These are phyloP conservation scores for Mungos mungo DNA, from an alignment of 2,113 vertebrate genomes.

Conservation along the genomic window DNA sequence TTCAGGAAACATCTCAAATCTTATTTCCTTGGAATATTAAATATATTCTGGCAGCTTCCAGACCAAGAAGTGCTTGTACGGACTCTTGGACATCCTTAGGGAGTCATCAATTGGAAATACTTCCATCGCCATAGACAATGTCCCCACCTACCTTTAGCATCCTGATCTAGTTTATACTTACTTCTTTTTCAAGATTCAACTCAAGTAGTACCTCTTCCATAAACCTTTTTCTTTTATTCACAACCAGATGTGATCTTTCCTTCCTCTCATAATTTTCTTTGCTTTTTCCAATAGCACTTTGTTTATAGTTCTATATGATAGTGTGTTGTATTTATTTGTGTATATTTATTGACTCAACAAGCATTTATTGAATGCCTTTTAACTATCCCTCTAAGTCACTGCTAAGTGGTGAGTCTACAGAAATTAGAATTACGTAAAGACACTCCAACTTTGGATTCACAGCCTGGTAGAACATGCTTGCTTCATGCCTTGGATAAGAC, in stretches of 20 bases:
- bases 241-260: neutral
- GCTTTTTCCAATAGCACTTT: neutral
- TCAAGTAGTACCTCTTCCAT: neutral
- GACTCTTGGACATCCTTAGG: neutral
- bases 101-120: neutral
- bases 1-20: neutral
- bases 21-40: conserved; percentile 5
- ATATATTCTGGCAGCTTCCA: neutral
- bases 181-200: conserved; percentile 6
- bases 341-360: neutral
- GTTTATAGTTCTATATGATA: neutral
- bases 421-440: neutral
- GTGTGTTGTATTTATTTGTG: neutral
- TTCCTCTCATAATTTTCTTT: neutral
- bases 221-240: neutral
- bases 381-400: neutral
- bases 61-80: neutral
- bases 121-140: neutral
- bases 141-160: neutral
- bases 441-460: neutral
- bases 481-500: neutral
- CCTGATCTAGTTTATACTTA: neutral
- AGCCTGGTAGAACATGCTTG: neutral
- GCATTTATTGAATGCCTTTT: neutral
- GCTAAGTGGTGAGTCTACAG: neutral